These are phyloP conservation scores for Bradypodion ventrale DNA, from an alignment of 2,797 vertebrate species.

Conservation along the genomic window DNA sequence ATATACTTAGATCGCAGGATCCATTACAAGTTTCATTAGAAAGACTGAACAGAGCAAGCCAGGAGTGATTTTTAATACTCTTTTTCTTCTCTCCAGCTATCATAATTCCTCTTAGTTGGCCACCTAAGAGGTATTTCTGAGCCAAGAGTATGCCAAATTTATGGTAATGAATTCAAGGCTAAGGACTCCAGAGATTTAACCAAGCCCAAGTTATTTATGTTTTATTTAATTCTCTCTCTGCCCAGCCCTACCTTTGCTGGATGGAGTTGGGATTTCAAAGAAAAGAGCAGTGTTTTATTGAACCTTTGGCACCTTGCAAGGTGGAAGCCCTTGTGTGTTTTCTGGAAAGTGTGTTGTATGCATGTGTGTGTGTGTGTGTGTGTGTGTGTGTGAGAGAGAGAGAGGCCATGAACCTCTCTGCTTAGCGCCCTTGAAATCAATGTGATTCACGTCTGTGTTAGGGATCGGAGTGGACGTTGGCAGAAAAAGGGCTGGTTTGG, in stretches of 20 bases:
- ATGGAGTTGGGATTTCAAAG: neutral
- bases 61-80: neutral
- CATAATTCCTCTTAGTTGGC: constrained; percentile 16
- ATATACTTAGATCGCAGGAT: constrained; percentile 57
- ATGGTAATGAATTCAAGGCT: constrained; percentile 54
- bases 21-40: constrained; percentile 35
- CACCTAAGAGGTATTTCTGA: constrained; percentile 43
- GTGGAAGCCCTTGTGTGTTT: neutral
- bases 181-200: constrained; percentile 31
- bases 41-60: constrained; percentile 24
- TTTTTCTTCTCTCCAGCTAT: constrained; percentile 17
- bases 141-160: constrained; percentile 49
- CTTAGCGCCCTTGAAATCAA: neutral
- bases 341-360: neutral
- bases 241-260: neutral
- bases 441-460: neutral
- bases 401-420: neutral
- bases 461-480: neutral
- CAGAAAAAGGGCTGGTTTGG: too few species aligned
- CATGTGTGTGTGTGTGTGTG: neutral
- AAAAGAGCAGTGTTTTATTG: neutral
- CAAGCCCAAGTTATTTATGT: neutral
- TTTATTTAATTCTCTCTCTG: neutral
- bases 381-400: neutral
- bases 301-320: neutral